Evolutionary conservation across 2,797 vertebrate genomes (phyloP).

Genomic region (Tenualosa thibaudeaui): DNA sequence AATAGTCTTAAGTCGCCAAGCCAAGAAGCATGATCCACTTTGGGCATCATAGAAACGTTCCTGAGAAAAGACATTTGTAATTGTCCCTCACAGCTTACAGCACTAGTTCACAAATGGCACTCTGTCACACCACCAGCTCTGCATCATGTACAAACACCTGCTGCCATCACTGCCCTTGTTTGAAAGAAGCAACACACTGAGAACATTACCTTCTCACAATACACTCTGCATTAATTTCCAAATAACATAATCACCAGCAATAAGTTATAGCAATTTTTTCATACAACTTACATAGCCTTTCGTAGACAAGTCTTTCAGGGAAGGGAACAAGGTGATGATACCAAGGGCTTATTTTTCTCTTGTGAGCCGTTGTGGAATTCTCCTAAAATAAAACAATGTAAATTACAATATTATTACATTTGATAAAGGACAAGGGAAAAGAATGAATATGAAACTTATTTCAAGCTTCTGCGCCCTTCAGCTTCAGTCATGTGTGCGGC

Average conservation of each 20-base stretch:
- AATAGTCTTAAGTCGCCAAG: slow-evolving; percentile 20
- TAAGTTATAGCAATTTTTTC: not conserved
- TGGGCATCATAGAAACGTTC: slow-evolving; percentile 28
- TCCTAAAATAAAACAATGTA: slow-evolving; percentile 1
- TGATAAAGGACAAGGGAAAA: not conserved
- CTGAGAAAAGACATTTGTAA: not conserved
- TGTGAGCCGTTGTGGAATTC: slow-evolving; percentile 23
- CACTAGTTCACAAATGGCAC: not conserved
- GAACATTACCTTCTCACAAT: not conserved
- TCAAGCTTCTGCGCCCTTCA: not conserved
- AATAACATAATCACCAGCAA: not conserved
- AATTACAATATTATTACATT: slow-evolving; percentile 20
- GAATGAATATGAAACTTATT: not conserved
- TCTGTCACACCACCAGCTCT: not conserved
- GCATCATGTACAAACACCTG: too few species aligned
- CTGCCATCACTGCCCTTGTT: too few species aligned
- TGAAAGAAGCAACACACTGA: too few species aligned
- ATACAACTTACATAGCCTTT: slow-evolving; percentile 3
- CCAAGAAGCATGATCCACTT: slow-evolving; percentile 21
- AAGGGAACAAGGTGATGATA: slow-evolving; percentile 18
- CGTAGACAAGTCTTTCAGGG: slow-evolving; percentile 21
- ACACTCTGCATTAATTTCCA: not conserved
- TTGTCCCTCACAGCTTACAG: too few species aligned
- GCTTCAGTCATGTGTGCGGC: slow-evolving; percentile 32
- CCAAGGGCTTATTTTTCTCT: slow-evolving; percentile 26